Evolutionary conservation across 2,113 vertebrate genomes (phyloP).

Genomic region (Illadopsis cleaveri): DNA sequence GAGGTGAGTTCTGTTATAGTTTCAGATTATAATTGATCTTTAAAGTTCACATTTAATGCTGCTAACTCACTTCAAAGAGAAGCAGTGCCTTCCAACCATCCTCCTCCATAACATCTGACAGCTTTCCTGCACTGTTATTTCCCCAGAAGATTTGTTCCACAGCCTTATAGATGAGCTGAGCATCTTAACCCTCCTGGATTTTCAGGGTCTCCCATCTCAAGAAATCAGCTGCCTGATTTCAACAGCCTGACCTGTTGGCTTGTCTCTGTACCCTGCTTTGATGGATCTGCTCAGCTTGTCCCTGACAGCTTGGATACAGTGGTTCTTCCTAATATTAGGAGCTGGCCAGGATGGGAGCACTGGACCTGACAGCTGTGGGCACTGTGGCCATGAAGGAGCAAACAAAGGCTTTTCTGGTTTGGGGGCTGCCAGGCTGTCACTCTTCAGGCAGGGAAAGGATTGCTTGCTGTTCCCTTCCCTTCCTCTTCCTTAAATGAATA

Average conservation of each 20-base stretch:
- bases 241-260: not conserved
- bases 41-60: not conserved
- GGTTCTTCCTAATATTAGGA: not conserved
- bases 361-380: conserved; percentile 3
- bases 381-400: not conserved
- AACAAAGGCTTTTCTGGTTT: conserved; percentile 30
- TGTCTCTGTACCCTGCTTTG: fast-evolving
- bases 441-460: not conserved
- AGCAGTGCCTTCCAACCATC: not conserved
- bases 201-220: not conserved
- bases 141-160: not conserved
- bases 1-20: not conserved
- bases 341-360: not conserved
- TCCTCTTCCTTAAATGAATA: not conserved
- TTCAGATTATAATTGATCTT: not conserved
- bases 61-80: not conserved
- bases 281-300: not conserved
- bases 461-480: not conserved
- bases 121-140: not conserved
- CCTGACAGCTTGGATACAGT: not conserved
- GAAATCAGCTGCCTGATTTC: not conserved
- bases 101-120: not conserved
- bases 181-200: not conserved
- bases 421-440: not conserved
- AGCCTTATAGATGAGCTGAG: not conserved